These are phyloP conservation scores for Prosopocoilus inquinatus DNA, from an alignment of 2,888 invertebrate genomes.

Conservation along the genomic window DNA sequence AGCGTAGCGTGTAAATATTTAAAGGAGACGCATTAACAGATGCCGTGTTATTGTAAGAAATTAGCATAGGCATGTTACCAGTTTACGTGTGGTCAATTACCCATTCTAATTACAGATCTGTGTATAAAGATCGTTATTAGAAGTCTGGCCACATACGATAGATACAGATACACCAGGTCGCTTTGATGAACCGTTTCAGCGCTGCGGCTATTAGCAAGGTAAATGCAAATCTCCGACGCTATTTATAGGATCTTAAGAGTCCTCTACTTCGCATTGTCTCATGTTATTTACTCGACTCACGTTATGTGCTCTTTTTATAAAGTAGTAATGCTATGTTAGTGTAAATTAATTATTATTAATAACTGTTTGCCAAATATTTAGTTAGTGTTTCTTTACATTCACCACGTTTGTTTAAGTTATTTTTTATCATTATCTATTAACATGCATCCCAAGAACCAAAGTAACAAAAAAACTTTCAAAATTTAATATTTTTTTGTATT, in stretches of 20 bases:
- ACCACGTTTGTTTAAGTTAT: too few relatives aligned
- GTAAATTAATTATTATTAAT: too few relatives aligned
- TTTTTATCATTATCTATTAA: too few relatives aligned
- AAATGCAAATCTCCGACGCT: constrained; percentile 10
- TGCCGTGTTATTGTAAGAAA: constrained; percentile 9
- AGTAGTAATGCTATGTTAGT: too few relatives aligned
- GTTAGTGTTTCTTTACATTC: too few relatives aligned
- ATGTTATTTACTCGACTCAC: background rate
- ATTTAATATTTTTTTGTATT: too few relatives aligned
- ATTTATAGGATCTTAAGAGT: constrained; percentile 5
- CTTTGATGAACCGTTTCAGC: constrained; percentile 10
- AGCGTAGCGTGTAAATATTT: constrained; percentile 12
- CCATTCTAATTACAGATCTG: constrained; percentile 12
- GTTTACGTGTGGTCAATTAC: constrained; percentile 13
- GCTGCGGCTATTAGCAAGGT: constrained; percentile 13
- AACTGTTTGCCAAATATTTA: too few relatives aligned
- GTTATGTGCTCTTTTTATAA: too few relatives aligned
- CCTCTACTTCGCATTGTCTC: background rate
- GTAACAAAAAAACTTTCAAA: too few relatives aligned
- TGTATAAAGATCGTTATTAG: constrained; percentile 1
- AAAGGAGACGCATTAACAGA: constrained; percentile 12
- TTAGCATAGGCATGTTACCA: constrained; percentile 13
- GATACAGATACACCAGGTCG: background rate
- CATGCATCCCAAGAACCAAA: too few relatives aligned
- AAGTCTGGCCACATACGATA: background rate